A percentile compares a stretch with the other conserved stretches of the same genome.
Conservation (phyloP, 2,113 vertebrate species). For the Anolis carolinensis region DNA sequence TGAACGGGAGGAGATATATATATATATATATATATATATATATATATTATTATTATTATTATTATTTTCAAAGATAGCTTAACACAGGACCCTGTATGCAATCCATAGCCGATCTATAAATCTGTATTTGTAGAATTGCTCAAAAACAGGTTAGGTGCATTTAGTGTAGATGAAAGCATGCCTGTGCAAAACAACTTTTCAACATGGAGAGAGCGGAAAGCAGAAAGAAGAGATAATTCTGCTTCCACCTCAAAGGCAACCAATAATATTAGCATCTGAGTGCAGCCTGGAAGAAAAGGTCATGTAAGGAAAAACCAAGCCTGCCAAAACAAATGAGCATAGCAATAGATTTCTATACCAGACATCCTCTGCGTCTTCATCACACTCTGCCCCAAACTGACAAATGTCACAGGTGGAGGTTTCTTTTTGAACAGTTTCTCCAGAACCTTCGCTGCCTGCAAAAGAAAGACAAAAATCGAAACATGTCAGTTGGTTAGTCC, state of each 20-base stretch:
- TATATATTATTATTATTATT: too few species aligned
- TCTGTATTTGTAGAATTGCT: not conserved
- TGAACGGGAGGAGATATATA: not conserved
- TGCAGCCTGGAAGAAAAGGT: too few species aligned
- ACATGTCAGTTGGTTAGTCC: slow-evolving; percentile 1
- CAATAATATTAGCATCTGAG: too few species aligned
- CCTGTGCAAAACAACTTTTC: not conserved
- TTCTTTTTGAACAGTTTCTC: slow-evolving; percentile 95
- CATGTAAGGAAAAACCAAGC: not conserved
- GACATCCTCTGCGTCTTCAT: slow-evolving; percentile 98
- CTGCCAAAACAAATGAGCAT: not conserved
- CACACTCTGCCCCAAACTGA: slow-evolving; percentile 98
- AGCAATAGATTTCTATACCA: slow-evolving; percentile 82
- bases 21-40: too few species aligned
- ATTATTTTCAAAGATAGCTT: not conserved
- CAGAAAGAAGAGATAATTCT: not conserved
- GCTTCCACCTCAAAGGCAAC: not conserved
- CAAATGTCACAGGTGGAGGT: slow-evolving; percentile 98
- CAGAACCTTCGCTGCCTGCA: slow-evolving; percentile 93
- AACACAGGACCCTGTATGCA: too few species aligned
- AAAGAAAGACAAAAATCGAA: slow-evolving; percentile 58
- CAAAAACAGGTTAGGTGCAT: not conserved
- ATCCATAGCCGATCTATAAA: too few species aligned
- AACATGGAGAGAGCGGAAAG: not conserved
- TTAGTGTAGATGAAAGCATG: too few species aligned